Percentiles rank a stretch among this genome's conserved stretches.
Conservation (phyloP, 1,140 invertebrate species). For the Macrobrachium rosenbergii region DNA sequence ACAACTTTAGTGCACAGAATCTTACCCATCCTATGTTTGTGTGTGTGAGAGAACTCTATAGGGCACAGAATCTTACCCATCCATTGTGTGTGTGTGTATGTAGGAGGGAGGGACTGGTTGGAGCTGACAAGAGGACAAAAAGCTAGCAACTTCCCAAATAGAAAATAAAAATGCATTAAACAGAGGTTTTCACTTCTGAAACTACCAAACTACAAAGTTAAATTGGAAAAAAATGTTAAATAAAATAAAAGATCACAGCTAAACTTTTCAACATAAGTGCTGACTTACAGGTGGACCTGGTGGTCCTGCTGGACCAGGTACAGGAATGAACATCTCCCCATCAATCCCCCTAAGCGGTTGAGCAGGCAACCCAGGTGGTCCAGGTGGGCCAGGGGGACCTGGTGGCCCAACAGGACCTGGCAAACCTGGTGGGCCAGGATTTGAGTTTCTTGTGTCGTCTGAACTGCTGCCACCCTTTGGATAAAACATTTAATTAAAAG, state of each 20-base stretch:
- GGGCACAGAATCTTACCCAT: too few species aligned
- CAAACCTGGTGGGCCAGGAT: conserved; percentile 22
- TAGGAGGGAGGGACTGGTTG: too few species aligned
- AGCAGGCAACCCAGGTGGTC: not conserved
- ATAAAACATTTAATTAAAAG: not conserved
- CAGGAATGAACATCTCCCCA: conserved; percentile 40
- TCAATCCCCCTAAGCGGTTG: not conserved
- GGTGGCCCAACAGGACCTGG: conserved; percentile 6
- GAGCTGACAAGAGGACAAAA: too few species aligned
- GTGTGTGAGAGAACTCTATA: too few species aligned
- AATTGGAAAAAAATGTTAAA: too few species aligned
- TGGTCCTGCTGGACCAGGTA: conserved; percentile 44
- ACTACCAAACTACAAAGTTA: too few species aligned
- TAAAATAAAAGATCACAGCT: not conserved
- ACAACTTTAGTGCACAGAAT: too few species aligned
- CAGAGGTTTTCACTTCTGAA: too few species aligned
- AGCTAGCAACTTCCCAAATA: too few species aligned
- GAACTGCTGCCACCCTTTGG: conserved; percentile 12
- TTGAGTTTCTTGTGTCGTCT: not conserved
- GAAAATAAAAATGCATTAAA: too few species aligned
- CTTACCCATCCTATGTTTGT: too few species aligned
- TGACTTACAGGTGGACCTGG: conserved; percentile 45
- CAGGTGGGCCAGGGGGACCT: conserved; percentile 23
- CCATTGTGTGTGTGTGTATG: too few species aligned
- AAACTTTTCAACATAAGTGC: not conserved